Conservation (phyloP, 1,140 invertebrate species). For the Drosophila eugracilis region DNA sequence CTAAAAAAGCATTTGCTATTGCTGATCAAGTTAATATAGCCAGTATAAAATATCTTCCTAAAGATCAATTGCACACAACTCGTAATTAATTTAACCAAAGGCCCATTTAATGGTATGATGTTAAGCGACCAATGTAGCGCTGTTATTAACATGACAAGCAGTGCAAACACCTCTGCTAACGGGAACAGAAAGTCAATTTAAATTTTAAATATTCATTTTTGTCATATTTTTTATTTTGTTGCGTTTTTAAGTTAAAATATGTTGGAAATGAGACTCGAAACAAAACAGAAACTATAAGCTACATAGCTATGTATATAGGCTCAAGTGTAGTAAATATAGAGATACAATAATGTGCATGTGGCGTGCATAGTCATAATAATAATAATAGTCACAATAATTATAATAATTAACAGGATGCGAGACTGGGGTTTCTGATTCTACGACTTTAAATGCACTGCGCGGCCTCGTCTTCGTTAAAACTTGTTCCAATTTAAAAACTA, state of each 20-base stretch:
- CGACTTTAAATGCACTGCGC: constrained; percentile 66
- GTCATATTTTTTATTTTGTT: constrained; percentile 61
- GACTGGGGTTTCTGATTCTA: constrained; percentile 40
- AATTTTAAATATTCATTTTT: constrained; percentile 38
- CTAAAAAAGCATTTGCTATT: not conserved
- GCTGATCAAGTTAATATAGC: not conserved
- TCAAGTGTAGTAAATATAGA: constrained; percentile 29
- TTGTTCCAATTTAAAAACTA: constrained; percentile 59
- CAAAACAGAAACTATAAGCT: constrained; percentile 52
- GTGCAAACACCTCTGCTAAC: constrained; percentile 11
- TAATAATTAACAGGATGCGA: constrained; percentile 67
- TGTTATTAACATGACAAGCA: constrained; percentile 62
- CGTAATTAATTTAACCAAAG: constrained; percentile 5
- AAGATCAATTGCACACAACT: not conserved
- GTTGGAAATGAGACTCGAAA: constrained; percentile 65
- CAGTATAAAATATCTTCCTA: not conserved
- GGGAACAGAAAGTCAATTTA: constrained; percentile 31
- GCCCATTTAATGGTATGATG: constrained; percentile 33
- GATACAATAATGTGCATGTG: constrained; percentile 65
- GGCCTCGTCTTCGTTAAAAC: constrained; percentile 44
- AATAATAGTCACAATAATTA: constrained; percentile 36
- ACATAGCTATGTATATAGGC: constrained; percentile 29
- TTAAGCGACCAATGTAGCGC: constrained; percentile 38
- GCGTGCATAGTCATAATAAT: constrained; percentile 48
- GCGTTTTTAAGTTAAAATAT: constrained; percentile 41